A percentile compares a stretch with the other conserved stretches of the same genome.
Evolutionary conservation across 2,888 invertebrate genomes (phyloP).

Genomic region (Pegoplata infirma): DNA sequence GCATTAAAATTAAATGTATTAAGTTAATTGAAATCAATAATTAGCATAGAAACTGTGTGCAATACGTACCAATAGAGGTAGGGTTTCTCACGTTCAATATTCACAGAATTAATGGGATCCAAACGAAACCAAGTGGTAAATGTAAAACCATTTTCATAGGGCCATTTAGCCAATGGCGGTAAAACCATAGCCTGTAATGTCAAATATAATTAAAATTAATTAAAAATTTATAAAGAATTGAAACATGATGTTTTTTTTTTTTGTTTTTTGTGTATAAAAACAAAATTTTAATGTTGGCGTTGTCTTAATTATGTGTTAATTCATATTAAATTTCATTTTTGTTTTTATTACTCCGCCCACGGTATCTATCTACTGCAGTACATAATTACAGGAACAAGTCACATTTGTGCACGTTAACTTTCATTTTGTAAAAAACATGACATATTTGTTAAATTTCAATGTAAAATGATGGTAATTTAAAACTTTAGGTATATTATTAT

Average conservation of each 20-base stretch:
- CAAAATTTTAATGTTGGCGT: constrained; percentile 10
- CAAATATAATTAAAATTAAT: background rate
- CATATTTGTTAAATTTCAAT: constrained; percentile 1
- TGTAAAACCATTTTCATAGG: constrained; percentile 99
- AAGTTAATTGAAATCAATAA: constrained; percentile 19
- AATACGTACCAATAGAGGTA: constrained; percentile 94
- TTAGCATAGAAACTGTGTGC: background rate
- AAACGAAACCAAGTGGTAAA: constrained; percentile 99
- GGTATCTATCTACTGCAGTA: too few species aligned
- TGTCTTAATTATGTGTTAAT: constrained; percentile 13
- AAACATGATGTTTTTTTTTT: background rate
- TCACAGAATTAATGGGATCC: constrained; percentile 98
- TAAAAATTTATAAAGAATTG: background rate
- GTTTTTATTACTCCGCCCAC: background rate
- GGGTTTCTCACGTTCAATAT: constrained; percentile 99
- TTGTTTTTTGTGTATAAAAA: too few species aligned
- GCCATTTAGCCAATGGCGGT: constrained; percentile 98
- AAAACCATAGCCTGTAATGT: constrained; percentile 93
- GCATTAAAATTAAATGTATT: constrained; percentile 34
- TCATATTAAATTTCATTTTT: constrained; percentile 23
- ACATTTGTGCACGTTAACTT: constrained; percentile 2
- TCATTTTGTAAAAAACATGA: constrained; percentile 9
- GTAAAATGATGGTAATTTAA: constrained; percentile 7
- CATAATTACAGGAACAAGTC: background rate
- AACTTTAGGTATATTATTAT: background rate